These are phyloP conservation scores for Pocillopora verrucosa DNA, from an alignment of 64 coral and sea anemone species.

Conservation along the genomic window DNA sequence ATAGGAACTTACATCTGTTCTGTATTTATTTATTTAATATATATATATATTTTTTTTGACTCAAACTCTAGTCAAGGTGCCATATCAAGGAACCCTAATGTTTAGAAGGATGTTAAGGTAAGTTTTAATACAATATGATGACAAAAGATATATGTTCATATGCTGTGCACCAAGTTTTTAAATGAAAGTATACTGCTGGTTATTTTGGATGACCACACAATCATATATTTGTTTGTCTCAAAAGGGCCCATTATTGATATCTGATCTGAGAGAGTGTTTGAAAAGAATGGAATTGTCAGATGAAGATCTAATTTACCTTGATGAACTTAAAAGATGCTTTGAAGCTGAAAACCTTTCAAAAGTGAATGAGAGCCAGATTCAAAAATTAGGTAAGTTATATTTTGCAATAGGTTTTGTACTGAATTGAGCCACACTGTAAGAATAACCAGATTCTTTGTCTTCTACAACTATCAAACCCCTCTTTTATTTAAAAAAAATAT, in stretches of 20 bases:
- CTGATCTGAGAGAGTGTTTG: constrained; percentile 9
- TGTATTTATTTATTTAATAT: too few species aligned
- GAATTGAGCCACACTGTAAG: too few species aligned
- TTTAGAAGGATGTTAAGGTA: not conserved
- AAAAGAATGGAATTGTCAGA: not conserved
- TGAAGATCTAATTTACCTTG: not conserved
- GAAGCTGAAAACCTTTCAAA: not conserved
- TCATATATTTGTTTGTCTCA: not conserved
- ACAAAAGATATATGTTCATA: not conserved
- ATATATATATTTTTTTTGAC: not conserved
- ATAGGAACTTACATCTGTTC: too few species aligned
- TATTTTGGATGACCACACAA: not conserved
- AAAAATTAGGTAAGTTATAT: not conserved
- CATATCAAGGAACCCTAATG: not conserved
- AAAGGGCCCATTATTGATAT: not conserved
- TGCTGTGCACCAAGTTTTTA: not conserved
- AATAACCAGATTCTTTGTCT: too few species aligned
- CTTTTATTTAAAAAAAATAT: too few species aligned
- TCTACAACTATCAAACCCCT: too few species aligned
- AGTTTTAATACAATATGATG: not conserved
- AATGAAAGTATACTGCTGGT: not conserved
- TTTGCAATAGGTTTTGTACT: too few species aligned
- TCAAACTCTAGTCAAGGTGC: not conserved
- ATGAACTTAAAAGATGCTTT: constrained; percentile 12
- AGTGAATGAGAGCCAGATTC: constrained; percentile 11